Evolutionary conservation across 2,797 vertebrate species (phyloP).

Genomic region (Rhabdophis nuchalis): DNA sequence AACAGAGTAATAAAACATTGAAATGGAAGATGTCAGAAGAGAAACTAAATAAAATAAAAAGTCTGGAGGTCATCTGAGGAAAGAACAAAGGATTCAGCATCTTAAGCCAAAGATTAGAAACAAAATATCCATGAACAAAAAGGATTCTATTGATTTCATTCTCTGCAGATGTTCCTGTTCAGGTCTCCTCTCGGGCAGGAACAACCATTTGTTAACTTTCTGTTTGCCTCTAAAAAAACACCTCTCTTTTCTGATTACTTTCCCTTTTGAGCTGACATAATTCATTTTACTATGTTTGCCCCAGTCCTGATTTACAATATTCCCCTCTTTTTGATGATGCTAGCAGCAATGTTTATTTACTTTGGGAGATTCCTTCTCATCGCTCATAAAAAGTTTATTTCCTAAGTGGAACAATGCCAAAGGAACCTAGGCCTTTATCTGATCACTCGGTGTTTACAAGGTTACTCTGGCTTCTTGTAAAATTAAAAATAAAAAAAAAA

Average conservation of each 20-base stretch:
- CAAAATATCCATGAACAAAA: neutral
- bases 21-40: neutral
- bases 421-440: conserved; percentile 6
- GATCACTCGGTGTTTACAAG: neutral
- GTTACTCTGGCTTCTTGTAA: neutral
- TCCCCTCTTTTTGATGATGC: conserved; percentile 9
- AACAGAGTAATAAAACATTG: neutral
- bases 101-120: neutral
- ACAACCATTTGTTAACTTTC: conserved; percentile 7
- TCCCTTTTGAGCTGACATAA: neutral
- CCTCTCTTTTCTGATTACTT: neutral
- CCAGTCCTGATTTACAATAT: neutral
- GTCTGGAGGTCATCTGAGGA: conserved; percentile 8
- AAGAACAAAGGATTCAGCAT: neutral
- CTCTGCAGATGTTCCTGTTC: neutral
- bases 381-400: neutral
- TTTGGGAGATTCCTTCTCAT: neutral
- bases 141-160: neutral
- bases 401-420: conserved; percentile 4
- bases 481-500: neutral
- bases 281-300: neutral
- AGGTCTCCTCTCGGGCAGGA: neutral
- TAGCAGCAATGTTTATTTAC: conserved; percentile 12
- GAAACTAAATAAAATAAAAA: neutral
- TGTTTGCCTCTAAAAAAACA: conserved; percentile 9